Conservation (phyloP, 1,140 invertebrate species). For the Geopemphigus sp. region DNA sequence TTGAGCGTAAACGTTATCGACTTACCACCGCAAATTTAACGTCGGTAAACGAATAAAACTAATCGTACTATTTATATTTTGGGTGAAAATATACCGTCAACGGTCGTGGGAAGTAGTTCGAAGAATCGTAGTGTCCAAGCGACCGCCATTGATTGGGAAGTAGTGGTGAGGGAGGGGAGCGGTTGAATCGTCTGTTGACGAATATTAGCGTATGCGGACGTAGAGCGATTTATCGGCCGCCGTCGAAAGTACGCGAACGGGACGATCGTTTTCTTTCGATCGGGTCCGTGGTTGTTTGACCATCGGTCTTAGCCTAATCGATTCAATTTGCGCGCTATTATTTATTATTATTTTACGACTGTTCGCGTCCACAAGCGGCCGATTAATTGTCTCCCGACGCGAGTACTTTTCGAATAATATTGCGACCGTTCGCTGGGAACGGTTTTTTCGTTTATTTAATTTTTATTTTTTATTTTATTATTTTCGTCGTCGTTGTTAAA, state of each 20-base stretch:
- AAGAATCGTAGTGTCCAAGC: too few species aligned
- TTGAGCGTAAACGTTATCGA: too few species aligned
- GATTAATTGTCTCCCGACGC: not conserved
- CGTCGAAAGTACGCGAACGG: not conserved
- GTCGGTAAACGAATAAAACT: too few species aligned
- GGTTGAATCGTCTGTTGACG: not conserved
- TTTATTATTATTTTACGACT: not conserved
- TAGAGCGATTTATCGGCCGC: constrained; percentile 15
- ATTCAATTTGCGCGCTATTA: too few species aligned
- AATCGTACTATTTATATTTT: too few species aligned
- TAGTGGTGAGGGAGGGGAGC: too few species aligned
- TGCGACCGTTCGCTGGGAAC: not conserved
- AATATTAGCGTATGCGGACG: not conserved
- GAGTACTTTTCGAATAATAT: not conserved
- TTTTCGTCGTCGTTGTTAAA: too few species aligned
- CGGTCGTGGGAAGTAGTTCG: too few species aligned
- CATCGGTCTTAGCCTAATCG: not conserved
- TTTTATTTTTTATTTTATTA: not conserved
- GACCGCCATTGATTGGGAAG: not conserved
- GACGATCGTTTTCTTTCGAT: not conserved
- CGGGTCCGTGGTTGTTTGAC: not conserved
- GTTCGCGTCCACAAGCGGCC: not conserved
- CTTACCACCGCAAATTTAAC: too few species aligned
- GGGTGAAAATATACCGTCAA: too few species aligned
- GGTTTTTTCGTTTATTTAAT: too few species aligned